These are phyloP conservation scores for Harpegnathos saltator DNA, from an alignment of 1,140 invertebrate genomes.

Conservation along the genomic window DNA sequence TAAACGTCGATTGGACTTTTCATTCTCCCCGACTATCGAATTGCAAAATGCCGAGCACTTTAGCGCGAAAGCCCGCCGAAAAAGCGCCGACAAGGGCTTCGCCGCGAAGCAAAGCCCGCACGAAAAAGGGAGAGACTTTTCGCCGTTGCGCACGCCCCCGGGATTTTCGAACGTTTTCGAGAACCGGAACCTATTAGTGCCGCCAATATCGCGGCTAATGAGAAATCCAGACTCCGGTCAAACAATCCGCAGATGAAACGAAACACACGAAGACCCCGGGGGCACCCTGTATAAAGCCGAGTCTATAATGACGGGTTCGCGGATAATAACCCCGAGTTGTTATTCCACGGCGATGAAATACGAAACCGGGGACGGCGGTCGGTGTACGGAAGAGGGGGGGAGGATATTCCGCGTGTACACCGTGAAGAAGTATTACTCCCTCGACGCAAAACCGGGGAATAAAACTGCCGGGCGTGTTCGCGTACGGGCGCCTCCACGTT, in stretches of 20 bases:
- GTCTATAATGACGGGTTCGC: constrained; percentile 41
- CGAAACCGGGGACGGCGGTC: constrained; percentile 48
- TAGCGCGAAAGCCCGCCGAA: no score
- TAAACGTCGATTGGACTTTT: no score
- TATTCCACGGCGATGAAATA: constrained; percentile 55
- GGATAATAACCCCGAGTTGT: constrained; percentile 51
- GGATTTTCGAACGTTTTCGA: background rate
- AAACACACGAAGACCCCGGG: constrained; percentile 42
- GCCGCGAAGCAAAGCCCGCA: background rate
- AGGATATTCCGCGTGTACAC: constrained; percentile 6
- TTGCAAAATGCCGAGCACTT: no score
- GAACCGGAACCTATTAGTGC: background rate
- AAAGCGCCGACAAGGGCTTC: no score
- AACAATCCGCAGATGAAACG: constrained; percentile 4
- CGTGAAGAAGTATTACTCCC: constrained; percentile 29
- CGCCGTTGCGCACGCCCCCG: no score
- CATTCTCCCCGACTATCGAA: no score
- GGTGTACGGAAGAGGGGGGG: no score
- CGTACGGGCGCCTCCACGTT: background rate
- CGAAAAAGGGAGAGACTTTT: background rate
- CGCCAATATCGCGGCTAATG: constrained; percentile 2
- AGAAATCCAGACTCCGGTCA: background rate
- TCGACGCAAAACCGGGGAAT: constrained; percentile 1
- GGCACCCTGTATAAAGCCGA: constrained; percentile 24
- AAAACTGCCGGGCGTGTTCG: constrained; percentile 13